These are phyloP conservation scores for Strongylocentrotus purpuratus DNA, from an alignment of 35 echinoderm and acorn worm genomes.

Conservation along the genomic window DNA sequence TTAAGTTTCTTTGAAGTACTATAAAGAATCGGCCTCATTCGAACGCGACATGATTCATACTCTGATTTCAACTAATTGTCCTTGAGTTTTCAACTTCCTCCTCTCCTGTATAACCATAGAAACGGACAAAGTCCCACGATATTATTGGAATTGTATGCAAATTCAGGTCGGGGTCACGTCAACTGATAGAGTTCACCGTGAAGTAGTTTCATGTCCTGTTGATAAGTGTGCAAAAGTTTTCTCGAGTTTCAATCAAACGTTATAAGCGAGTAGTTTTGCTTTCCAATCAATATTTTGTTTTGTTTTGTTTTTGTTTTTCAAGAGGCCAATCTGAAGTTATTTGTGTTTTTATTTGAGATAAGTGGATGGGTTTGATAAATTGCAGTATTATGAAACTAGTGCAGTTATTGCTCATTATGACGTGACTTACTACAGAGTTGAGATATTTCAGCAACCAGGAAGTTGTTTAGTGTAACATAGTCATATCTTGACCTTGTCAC, in stretches of 20 bases:
- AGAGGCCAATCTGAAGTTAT: not conserved
- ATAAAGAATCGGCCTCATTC: not conserved
- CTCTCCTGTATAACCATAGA: not conserved
- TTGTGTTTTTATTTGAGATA: not conserved
- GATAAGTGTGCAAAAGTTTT: not conserved
- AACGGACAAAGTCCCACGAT: not conserved
- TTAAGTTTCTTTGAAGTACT: too few relatives aligned
- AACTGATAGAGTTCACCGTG: not conserved
- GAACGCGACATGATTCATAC: not conserved
- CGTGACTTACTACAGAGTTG: not conserved
- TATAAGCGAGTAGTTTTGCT: not conserved
- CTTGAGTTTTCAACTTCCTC: not conserved
- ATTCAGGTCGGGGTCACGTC: not conserved
- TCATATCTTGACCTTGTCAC: too few relatives aligned
- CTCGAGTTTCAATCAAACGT: not conserved
- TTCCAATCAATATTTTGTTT: not conserved
- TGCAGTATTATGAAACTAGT: not conserved
- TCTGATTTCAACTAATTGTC: not conserved
- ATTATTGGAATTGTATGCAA: not conserved
- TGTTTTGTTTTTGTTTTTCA: not conserved
- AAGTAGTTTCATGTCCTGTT: not conserved
- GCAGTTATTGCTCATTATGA: not conserved
- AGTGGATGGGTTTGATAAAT: not conserved
- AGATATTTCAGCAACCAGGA: not conserved
- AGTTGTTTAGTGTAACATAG: not conserved